These are phyloP conservation scores for Siderastrea siderea DNA, from an alignment of 92 coral and sea anemone genomes.

Conservation along the genomic window DNA sequence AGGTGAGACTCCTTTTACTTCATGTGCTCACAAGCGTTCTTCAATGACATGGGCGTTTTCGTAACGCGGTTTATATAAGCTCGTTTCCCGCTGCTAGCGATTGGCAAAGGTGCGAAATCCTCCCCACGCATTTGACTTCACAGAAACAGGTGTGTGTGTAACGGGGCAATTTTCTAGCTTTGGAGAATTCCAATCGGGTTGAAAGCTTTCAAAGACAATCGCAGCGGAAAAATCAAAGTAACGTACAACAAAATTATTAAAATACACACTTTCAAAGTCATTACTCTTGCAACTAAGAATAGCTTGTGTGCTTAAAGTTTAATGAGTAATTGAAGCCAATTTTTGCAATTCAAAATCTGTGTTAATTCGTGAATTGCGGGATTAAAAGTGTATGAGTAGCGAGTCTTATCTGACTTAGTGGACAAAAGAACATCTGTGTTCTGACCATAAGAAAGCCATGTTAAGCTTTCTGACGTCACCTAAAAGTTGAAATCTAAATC, in stretches of 20 bases:
- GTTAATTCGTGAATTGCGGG: slow-evolving; percentile 12
- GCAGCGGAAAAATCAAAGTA: slow-evolving; percentile 18
- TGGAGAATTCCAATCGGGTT: background rate
- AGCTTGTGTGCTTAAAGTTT: slow-evolving; percentile 9
- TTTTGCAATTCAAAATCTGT: slow-evolving; percentile 15
- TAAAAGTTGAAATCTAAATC: too few relatives aligned
- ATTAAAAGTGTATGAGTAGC: slow-evolving; percentile 1
- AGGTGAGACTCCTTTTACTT: background rate
- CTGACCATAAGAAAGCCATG: background rate
- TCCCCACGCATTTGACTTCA: slow-evolving; percentile 40
- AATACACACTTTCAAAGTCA: background rate
- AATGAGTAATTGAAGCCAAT: slow-evolving; percentile 8
- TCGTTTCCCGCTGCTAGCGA: slow-evolving; percentile 17
- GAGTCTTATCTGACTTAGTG: slow-evolving; percentile 16
- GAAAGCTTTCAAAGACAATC: background rate
- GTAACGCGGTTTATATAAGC: slow-evolving; percentile 13
- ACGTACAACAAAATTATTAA: background rate
- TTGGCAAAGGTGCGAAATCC: slow-evolving; percentile 29
- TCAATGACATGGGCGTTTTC: background rate
- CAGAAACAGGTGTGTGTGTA: slow-evolving; percentile 28
- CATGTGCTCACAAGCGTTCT: background rate
- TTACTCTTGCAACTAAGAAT: background rate
- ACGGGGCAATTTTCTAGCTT: background rate
- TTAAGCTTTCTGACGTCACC: slow-evolving; percentile 17
- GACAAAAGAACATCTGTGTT: slow-evolving; percentile 14